phyloP scores from a whole-genome alignment of 2,113 vertebrate genomes.

The Myotis davidii region DNA sequence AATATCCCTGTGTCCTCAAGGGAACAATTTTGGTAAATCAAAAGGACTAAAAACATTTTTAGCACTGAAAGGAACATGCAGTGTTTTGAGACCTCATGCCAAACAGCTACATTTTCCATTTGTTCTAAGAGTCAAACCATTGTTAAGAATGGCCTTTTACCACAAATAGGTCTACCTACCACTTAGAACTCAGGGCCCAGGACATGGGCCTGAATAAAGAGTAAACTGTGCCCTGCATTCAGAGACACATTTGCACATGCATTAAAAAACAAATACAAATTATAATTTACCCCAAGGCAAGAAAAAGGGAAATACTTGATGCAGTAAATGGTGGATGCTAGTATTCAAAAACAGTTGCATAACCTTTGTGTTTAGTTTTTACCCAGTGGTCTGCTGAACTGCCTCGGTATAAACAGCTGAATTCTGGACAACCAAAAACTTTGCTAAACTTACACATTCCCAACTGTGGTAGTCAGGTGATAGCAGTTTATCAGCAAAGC shows the following conservation, averaged over 20 bases:
- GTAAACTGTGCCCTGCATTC: not conserved
- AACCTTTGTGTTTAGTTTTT: not conserved
- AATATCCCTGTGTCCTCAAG: not conserved
- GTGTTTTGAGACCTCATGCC: constrained; percentile 40
- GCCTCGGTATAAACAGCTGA: not conserved
- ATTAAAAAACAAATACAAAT: constrained; percentile 39
- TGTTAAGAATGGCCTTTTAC: constrained; percentile 29
- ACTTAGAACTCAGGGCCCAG: not conserved
- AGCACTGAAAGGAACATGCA: constrained; percentile 51
- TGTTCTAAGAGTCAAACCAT: constrained; percentile 3
- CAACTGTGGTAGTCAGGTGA: not conserved
- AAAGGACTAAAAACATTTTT: constrained; percentile 40
- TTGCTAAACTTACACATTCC: not conserved
- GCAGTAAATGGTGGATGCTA: not conserved
- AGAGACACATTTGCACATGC: not conserved
- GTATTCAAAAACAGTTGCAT: constrained; percentile 22
- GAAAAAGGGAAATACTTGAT: not conserved
- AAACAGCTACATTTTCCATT: constrained; percentile 62
- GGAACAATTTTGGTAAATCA: constrained; percentile 52
- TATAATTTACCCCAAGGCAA: constrained; percentile 20
- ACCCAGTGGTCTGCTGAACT: not conserved
- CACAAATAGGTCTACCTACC: not conserved
- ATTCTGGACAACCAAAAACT: not conserved
- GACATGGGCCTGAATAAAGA: not conserved
- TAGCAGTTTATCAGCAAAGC: not conserved